These are phyloP conservation scores for Apodemia hepburni DNA, from an alignment of 2,888 invertebrate species.

Conservation along the genomic window DNA sequence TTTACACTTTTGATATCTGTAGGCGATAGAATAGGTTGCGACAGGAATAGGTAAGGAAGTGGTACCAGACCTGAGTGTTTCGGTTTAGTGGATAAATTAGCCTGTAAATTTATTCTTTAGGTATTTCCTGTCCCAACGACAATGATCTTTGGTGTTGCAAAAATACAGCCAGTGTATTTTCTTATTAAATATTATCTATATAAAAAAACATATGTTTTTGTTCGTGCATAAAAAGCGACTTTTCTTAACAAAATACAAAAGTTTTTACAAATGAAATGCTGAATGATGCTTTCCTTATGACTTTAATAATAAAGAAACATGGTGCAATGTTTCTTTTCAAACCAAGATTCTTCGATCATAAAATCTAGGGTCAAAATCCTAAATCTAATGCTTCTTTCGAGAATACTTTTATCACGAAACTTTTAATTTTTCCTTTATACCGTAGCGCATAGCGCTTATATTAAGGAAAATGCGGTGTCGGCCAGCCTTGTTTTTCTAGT, in stretches of 20 bases:
- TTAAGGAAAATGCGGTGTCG: constrained; percentile 40
- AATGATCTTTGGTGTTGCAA: too few relatives aligned
- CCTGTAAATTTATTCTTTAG: too few relatives aligned
- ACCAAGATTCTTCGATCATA: neutral
- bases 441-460: constrained; percentile 40
- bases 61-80: too few relatives aligned
- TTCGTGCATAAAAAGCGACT: neutral
- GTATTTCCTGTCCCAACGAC: too few relatives aligned
- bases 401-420: constrained; percentile 7
- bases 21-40: too few relatives aligned
- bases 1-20: too few relatives aligned
- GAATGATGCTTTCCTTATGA: neutral
- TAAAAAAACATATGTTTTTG: too few relatives aligned
- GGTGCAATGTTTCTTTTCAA: too few relatives aligned
- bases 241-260: neutral
- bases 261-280: neutral
- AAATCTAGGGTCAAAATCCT: constrained; percentile 7
- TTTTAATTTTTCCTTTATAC: constrained; percentile 24
- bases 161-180: too few relatives aligned
- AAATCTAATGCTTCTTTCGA: neutral
- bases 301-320: neutral
- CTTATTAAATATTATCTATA: too few relatives aligned
- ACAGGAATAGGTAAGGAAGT: too few relatives aligned
- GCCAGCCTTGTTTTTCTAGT: constrained; percentile 55
- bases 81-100: too few relatives aligned